Percentiles rank a stretch among this genome's conserved stretches.
Evolutionary conservation across 1,140 invertebrate species (phyloP).

Genomic region (Elysia chlorotica): DNA sequence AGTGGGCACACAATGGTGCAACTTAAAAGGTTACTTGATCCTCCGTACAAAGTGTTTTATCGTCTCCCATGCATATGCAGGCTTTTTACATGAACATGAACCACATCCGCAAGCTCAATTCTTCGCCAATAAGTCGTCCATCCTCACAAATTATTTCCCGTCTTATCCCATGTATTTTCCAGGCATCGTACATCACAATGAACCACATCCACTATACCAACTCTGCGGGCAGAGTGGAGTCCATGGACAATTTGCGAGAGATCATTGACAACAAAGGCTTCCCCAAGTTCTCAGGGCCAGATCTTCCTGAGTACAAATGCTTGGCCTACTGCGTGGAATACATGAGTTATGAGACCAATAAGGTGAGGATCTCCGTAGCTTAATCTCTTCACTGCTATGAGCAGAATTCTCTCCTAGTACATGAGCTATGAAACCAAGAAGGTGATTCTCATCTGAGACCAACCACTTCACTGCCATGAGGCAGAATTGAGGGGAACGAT

Average conservation of each 20-base stretch:
- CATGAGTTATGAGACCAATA: constrained; percentile 53
- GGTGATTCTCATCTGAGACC: background rate
- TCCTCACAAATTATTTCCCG: too few species aligned
- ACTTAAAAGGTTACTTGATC: too few species aligned
- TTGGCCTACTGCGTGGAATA: constrained; percentile 46
- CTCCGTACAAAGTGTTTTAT: too few species aligned
- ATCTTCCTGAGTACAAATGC: constrained; percentile 38
- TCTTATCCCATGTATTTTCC: too few species aligned
- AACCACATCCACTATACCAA: constrained; percentile 34
- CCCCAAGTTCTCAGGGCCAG: background rate
- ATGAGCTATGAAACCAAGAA: background rate
- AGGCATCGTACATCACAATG: constrained; percentile 49
- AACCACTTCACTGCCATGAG: background rate
- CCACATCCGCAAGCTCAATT: too few species aligned
- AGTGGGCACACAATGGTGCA: too few species aligned
- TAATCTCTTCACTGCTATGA: background rate
- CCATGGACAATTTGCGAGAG: constrained; percentile 45
- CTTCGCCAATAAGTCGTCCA: too few species aligned
- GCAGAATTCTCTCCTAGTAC: background rate
- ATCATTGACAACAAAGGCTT: constrained; percentile 35
- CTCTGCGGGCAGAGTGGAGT: constrained; percentile 37
- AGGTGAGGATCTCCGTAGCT: constrained; percentile 27
- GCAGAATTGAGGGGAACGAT: background rate
- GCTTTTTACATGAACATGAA: too few species aligned
- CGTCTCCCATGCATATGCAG: too few species aligned